Conservation (phyloP, 1,140 invertebrate species). For the Mya arenaria region DNA sequence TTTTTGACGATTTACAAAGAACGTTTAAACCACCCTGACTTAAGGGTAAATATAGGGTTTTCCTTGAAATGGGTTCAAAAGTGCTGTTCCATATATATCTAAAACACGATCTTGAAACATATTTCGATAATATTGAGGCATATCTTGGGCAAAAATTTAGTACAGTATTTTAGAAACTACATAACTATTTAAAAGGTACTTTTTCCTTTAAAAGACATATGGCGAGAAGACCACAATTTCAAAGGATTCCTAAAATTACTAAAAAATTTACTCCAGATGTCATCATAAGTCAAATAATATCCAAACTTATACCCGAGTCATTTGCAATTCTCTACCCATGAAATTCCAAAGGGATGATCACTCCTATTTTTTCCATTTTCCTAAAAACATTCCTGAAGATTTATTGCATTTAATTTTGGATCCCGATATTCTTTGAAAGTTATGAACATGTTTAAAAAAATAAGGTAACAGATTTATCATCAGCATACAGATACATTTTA, state of each 20-base stretch:
- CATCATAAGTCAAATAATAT: conserved; percentile 32
- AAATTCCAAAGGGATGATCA: conserved; percentile 59
- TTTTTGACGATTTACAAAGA: conserved; percentile 24
- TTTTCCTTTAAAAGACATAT: conserved; percentile 56
- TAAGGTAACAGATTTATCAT: conserved; percentile 56
- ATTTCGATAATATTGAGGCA: conserved; percentile 52
- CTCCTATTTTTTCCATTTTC: conserved; percentile 53
- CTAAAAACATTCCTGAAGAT: conserved; percentile 54
- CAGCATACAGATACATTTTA: conserved; percentile 58
- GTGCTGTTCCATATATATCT: conserved; percentile 51
- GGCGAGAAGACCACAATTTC: conserved; percentile 31
- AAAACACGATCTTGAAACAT: conserved; percentile 40
- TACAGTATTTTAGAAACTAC: conserved; percentile 58
- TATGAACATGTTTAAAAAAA: conserved; percentile 33
- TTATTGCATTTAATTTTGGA: conserved; percentile 59
- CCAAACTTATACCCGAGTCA: conserved; percentile 56
- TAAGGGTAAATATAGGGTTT: not conserved
- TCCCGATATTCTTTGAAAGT: conserved; percentile 51
- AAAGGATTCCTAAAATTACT: conserved; percentile 41
- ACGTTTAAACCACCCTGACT: conserved; percentile 49
- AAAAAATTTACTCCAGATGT: conserved; percentile 55
- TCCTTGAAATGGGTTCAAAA: conserved; percentile 44
- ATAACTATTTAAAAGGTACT: conserved; percentile 45
- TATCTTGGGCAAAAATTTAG: conserved; percentile 20
- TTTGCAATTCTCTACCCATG: conserved; percentile 53